Conservation (phyloP, 2,113 vertebrate species). For the Protobothrops mucrosquamatus region DNA sequence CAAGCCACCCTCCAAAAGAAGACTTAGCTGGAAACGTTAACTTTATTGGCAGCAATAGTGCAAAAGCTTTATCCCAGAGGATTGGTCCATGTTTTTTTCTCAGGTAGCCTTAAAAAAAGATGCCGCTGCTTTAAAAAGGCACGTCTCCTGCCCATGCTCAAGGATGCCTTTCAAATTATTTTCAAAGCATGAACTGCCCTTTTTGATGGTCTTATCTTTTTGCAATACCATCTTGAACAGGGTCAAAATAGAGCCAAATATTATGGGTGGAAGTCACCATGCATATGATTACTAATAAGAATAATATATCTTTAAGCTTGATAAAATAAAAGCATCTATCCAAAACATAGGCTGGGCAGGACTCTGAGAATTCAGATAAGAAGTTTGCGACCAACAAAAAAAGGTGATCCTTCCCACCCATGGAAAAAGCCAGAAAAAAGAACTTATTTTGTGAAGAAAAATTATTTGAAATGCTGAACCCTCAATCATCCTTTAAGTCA, state of each 20-base stretch:
- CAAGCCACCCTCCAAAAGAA: background rate
- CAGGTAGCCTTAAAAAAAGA: background rate
- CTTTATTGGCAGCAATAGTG: background rate
- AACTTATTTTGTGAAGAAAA: background rate
- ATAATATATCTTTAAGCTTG: background rate
- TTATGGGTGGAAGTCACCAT: background rate
- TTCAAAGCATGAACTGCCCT: background rate
- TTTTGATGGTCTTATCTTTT: background rate
- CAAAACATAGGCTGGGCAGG: background rate
- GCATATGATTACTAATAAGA: background rate
- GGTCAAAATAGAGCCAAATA: conserved; percentile 4
- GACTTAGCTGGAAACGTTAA: background rate
- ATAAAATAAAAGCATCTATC: background rate
- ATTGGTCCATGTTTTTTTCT: background rate
- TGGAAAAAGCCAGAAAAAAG: background rate
- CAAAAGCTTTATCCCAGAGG: background rate
- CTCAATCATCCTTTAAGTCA: background rate
- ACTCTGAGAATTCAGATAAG: background rate
- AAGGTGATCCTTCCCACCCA: background rate
- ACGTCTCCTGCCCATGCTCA: background rate
- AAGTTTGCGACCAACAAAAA: background rate
- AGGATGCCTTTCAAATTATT: background rate
- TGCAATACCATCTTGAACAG: conserved; percentile 13
- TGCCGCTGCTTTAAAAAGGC: background rate
- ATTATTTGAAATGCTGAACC: background rate